Evolutionary conservation across 1,140 invertebrate species (phyloP).

Genomic region (silkworm (Bombyx mori)): DNA sequence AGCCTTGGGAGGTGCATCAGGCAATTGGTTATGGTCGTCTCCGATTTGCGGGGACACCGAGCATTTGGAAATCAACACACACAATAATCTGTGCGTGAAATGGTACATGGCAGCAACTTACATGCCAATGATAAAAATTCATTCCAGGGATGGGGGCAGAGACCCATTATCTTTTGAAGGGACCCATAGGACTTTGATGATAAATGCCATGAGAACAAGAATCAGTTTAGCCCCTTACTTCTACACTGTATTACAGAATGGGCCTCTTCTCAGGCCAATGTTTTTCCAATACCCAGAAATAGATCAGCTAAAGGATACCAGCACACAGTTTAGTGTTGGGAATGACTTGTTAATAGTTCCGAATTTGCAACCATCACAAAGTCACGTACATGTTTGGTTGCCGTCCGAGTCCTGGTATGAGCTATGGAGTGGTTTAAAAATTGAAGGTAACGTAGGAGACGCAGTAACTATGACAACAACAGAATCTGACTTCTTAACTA

Average conservation of each 20-base stretch:
- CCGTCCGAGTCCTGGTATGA: conserved; percentile 58
- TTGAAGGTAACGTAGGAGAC: conserved; percentile 31
- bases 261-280: conserved; percentile 54
- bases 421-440: conserved; percentile 43
- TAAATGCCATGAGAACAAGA: conserved; percentile 33
- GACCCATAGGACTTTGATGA: conserved; percentile 30
- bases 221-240: conserved; percentile 47
- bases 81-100: conserved; percentile 47
- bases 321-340: conserved; percentile 49
- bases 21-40: conserved; percentile 50
- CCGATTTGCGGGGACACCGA: conserved; percentile 55
- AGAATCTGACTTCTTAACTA: conserved; percentile 46
- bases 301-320: conserved; percentile 29
- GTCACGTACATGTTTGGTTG: conserved; percentile 39
- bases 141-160: conserved; percentile 34
- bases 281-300: conserved; percentile 52
- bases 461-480: conserved; percentile 44
- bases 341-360: conserved; percentile 48
- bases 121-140: conserved; percentile 48
- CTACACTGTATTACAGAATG: conserved; percentile 45
- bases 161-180: conserved; percentile 43
- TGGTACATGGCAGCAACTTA: conserved; percentile 59
- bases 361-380: conserved; percentile 47
- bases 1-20: conserved; percentile 52
- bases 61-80: conserved; percentile 27